phyloP scores from a whole-genome alignment of 2,113 vertebrate species.

The Aramus guarauna region DNA sequence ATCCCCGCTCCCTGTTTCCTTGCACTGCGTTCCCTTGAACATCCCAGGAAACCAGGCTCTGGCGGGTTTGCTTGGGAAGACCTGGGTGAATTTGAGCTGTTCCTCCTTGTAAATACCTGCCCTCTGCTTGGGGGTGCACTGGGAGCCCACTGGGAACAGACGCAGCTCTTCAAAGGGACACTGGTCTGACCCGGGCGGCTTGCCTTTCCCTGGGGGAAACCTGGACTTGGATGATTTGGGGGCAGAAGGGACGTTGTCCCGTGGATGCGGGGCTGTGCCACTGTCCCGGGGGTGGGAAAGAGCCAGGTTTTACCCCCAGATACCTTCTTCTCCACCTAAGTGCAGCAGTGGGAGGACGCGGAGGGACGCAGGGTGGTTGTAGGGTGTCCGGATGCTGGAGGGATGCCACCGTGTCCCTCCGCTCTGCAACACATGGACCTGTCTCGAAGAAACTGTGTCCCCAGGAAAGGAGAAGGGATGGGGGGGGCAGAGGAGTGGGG shows the following conservation, averaged over 20 bases:
- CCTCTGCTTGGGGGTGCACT: neutral
- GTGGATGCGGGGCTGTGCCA: neutral
- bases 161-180: neutral
- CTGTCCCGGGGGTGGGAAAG: neutral
- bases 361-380: neutral
- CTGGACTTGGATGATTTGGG: neutral
- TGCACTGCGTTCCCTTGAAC: neutral
- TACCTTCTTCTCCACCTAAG: neutral
- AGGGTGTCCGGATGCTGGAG: neutral
- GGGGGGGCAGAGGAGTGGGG: neutral
- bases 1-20: neutral
- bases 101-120: neutral
- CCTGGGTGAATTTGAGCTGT: neutral
- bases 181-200: neutral
- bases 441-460: neutral
- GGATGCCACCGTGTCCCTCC: neutral
- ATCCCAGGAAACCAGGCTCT: accelerated
- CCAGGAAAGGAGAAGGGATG: neutral
- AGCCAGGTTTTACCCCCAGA: neutral
- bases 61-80: accelerated
- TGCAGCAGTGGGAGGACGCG: neutral
- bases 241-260: neutral
- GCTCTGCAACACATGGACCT: neutral
- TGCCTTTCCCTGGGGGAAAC: neutral
- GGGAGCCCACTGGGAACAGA: neutral